Percentiles rank a stretch among this genome's conserved stretches.
Evolutionary conservation across 1,140 invertebrate species (phyloP).

Genomic region (Magallana gigas): DNA sequence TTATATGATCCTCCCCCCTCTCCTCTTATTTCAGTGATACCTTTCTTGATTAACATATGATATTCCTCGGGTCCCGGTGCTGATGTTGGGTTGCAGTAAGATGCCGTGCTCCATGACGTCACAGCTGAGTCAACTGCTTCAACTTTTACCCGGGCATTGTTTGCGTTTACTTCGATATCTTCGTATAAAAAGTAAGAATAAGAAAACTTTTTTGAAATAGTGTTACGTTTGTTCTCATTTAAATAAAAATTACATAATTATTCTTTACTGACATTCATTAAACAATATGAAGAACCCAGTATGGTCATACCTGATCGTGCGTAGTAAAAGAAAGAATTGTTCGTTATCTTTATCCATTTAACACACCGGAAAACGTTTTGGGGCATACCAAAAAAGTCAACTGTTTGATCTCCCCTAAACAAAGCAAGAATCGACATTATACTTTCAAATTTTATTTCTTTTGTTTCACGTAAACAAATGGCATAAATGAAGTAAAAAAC

Average conservation of each 20-base stretch:
- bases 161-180: constrained; percentile 50
- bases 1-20: too few relatives aligned
- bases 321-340: constrained; percentile 44
- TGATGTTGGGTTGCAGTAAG: constrained; percentile 38
- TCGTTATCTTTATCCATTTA: constrained; percentile 44
- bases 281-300: too few relatives aligned
- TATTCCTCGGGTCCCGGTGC: constrained; percentile 38
- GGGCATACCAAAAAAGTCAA: constrained; percentile 27
- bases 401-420: constrained; percentile 43
- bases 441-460: background rate
- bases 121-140: background rate
- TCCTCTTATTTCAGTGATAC: background rate
- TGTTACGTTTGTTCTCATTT: background rate
- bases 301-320: constrained; percentile 27
- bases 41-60: constrained; percentile 46
- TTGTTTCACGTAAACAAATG: background rate
- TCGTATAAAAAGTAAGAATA: background rate
- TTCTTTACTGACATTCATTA: background rate
- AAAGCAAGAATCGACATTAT: background rate
- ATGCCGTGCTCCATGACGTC: constrained; percentile 8
- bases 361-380: constrained; percentile 43
- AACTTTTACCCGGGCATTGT: background rate
- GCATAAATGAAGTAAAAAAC: too few relatives aligned
- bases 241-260: too few relatives aligned
- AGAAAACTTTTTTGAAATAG: background rate